Conservation (phyloP, 2,797 vertebrate genomes). For the Petrocephalus sullivani region DNA sequence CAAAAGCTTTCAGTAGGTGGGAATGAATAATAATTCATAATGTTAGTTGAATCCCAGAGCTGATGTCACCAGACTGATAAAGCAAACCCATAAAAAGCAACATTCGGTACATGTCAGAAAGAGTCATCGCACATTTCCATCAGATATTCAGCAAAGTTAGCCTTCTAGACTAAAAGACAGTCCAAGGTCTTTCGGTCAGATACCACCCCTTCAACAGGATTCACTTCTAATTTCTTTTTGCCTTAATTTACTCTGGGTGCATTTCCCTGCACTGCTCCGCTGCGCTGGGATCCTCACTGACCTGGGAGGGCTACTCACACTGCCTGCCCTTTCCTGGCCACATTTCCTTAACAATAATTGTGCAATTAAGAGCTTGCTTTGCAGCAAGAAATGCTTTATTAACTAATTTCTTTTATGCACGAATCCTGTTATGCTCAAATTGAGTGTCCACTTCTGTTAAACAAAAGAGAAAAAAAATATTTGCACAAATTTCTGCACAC, state of each 20-base stretch:
- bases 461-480: background rate
- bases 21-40: background rate
- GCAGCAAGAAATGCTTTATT: conserved; percentile 18
- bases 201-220: background rate
- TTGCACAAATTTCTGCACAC: background rate
- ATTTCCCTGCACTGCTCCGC: background rate
- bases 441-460: conserved; percentile 24
- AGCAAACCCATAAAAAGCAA: background rate
- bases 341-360: conserved; percentile 30
- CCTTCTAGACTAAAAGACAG: background rate
- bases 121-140: background rate
- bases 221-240: background rate
- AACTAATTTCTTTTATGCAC: conserved; percentile 7
- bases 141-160: background rate
- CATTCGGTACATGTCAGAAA: background rate
- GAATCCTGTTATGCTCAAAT: conserved; percentile 17
- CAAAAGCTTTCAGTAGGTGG: background rate
- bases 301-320: conserved; percentile 11
- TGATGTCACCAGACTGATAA: background rate
- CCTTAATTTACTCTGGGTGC: background rate
- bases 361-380: conserved; percentile 33
- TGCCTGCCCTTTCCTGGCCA: conserved; percentile 5
- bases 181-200: background rate
- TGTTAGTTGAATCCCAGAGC: background rate
- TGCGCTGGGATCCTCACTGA: conserved; percentile 12